Evolutionary conservation across 2,888 invertebrate species (phyloP).

Genomic region (Netelia melanura): DNA sequence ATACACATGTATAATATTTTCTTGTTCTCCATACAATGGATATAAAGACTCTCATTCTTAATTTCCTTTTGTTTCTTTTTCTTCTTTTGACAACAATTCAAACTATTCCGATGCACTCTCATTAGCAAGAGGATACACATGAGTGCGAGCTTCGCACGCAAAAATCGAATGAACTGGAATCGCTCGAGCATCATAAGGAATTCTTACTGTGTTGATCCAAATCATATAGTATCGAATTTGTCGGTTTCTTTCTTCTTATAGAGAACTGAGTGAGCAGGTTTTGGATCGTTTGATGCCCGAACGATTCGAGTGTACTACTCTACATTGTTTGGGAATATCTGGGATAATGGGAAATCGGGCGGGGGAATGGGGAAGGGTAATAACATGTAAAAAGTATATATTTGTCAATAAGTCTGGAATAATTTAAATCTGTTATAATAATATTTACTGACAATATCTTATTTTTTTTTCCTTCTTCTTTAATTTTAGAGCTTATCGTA

Average conservation of each 20-base stretch:
- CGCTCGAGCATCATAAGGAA: constrained; percentile 59
- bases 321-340: constrained; percentile 53
- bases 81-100: constrained; percentile 52
- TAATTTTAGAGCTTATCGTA: constrained; percentile 76
- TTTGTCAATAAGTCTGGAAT: constrained; percentile 75
- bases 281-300: constrained; percentile 38
- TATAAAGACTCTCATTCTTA: constrained; percentile 49
- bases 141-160: constrained; percentile 29
- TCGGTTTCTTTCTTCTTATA: constrained; percentile 24
- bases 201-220: constrained; percentile 20
- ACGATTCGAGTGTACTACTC: constrained; percentile 50
- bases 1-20: constrained; percentile 65
- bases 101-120: constrained; percentile 60
- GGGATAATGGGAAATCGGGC: constrained; percentile 24
- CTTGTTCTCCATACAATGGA: constrained; percentile 65
- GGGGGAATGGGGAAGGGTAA: constrained; percentile 50
- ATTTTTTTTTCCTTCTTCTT: constrained; percentile 71
- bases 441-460: constrained; percentile 75
- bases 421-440: constrained; percentile 76
- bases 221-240: constrained; percentile 13
- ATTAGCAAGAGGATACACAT: constrained; percentile 58
- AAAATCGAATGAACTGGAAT: constrained; percentile 41
- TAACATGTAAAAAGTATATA: constrained; percentile 74
- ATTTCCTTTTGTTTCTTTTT: constrained; percentile 21
- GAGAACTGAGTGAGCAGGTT: constrained; percentile 30